Base-by-base conservation (phyloP, 2,888 invertebrate genomes). In the Cerceris ruficornis region DNA sequence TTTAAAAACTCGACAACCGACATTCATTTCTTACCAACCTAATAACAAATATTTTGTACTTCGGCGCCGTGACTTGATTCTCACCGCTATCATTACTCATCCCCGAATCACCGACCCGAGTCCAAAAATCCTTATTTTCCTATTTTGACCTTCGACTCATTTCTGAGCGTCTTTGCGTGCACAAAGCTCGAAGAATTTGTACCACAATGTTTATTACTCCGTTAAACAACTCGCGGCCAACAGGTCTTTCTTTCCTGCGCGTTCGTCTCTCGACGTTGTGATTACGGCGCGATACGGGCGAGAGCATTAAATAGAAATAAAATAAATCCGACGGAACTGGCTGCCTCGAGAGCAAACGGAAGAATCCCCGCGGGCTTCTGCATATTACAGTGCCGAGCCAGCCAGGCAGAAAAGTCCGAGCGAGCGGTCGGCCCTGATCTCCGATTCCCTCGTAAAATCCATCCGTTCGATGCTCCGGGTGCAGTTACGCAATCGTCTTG, bases 361-460 rank as follows among this genome's bases (percentile, higher is more conserved):
- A 78, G 66, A 70, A 69, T 71, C 78, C 64, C 65, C 49, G 65
- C 60, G 69, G 71, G 75, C 80, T 60, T 69, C 50, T 54, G 67
- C 69, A 69, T 76, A 76, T 77, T 77, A 76, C 77, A 13, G 57
- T 15, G 15, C 17, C 46, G 59, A 61, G 57, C 49, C 72, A 75
- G 68, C 55, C 60, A 80, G 76, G 72, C 73, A 71, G 83, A 80
- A 83, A 77, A 83, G 72, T 55, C 7, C 39, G 55, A 9, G 49
- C 46, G 55, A 28, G 28, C 14, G 52, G 49, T 39, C 83, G n/a
- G n/a, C 28, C 55, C 54, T 69, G 81, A 84, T 76, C 81, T 75
- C 77, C 57, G 72, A 83, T 83, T 83, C 84, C 71, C 75, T 83
- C 83, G 83, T 83, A 81, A 83, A 83, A 83, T 57, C 69, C 69